phyloP scores from a whole-genome alignment of 2,113 vertebrate species.

The Neotragus moschatus region DNA sequence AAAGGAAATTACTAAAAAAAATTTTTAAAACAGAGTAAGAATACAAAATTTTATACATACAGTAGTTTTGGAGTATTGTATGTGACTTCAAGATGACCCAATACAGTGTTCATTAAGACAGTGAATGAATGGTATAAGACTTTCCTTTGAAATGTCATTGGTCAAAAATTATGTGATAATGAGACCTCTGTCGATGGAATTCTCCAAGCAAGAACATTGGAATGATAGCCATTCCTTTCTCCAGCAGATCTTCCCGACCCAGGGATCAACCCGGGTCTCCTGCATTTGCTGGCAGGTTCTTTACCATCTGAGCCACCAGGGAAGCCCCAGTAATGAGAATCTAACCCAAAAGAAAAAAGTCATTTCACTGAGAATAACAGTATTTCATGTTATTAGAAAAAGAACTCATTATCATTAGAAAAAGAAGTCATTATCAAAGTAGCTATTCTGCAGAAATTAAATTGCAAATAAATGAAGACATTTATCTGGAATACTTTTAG shows the following conservation, averaged over 20 bases:
- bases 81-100: neutral
- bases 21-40: neutral
- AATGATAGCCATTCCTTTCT: neutral
- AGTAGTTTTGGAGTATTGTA: neutral
- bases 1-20: neutral
- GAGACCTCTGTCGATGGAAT: neutral
- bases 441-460: neutral
- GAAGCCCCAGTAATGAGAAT: neutral
- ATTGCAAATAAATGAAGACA: neutral
- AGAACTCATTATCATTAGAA: neutral
- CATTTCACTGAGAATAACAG: neutral
- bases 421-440: constrained; percentile 26
- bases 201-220: neutral
- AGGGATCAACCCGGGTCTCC: neutral
- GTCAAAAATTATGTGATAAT: neutral
- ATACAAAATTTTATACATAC: neutral
- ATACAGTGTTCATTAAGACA: neutral
- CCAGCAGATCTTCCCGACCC: neutral
- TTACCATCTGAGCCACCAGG: neutral
- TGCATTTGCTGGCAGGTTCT: neutral
- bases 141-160: neutral
- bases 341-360: neutral
- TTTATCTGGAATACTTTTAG: neutral
- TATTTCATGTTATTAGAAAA: neutral
- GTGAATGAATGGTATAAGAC: neutral